Evolutionary conservation across 2,888 invertebrate species (phyloP).

Genomic region (Keiferia lycopersicella): DNA sequence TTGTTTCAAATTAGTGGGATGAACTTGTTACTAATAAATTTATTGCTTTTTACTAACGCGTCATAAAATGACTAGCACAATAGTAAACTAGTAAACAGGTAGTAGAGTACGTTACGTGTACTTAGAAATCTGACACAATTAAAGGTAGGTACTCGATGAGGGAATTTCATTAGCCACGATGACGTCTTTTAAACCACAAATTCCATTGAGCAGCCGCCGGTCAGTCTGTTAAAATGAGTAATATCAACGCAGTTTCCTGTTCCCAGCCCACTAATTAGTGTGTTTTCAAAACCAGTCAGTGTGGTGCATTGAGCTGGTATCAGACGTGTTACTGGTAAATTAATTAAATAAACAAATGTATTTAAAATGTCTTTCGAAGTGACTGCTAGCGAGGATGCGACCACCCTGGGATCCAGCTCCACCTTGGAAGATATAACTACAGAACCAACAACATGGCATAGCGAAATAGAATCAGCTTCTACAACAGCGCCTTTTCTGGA

Average conservation of each 20-base stretch:
- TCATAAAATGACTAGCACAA: constrained; percentile 10
- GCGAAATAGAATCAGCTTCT: constrained; percentile 35
- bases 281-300: constrained; percentile 44
- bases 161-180: constrained; percentile 45
- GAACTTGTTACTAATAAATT: too few species aligned
- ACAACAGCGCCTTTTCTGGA: constrained; percentile 30
- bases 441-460: constrained; percentile 31
- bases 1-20: too few species aligned
- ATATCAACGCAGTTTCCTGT: constrained; percentile 62
- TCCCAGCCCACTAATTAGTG: constrained; percentile 34
- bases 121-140: constrained; percentile 30
- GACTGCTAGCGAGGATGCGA: constrained; percentile 38
- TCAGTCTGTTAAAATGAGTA: constrained; percentile 57
- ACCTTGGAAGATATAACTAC: constrained; percentile 30
- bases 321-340: constrained; percentile 33
- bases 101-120: not conserved
- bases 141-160: constrained; percentile 5
- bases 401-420: constrained; percentile 24
- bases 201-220: constrained; percentile 54
- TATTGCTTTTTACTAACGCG: not conserved
- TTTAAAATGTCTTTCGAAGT: constrained; percentile 49
- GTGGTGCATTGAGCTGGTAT: constrained; percentile 35
- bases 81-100: constrained; percentile 11
- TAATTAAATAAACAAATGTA: constrained; percentile 39
- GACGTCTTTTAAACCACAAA: constrained; percentile 63